A percentile compares a stretch with the other conserved stretches of the same genome.
Conservation (phyloP, 2,888 invertebrate species). For the Scaptodrosophila latifasciaeformis region DNA sequence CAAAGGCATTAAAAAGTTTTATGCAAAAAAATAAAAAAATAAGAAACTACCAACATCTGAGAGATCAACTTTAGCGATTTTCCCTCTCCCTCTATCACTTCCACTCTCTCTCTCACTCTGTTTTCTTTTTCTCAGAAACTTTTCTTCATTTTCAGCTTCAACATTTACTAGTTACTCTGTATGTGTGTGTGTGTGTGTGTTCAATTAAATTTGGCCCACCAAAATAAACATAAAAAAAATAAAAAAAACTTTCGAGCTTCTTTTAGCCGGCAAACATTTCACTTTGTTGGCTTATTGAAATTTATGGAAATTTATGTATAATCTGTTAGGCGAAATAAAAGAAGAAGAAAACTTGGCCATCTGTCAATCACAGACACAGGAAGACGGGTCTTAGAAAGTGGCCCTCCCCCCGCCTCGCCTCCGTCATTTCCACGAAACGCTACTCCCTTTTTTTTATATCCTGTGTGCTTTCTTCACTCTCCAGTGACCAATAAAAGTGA, state of each 20-base stretch:
- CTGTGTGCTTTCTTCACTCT: slow-evolving; percentile 43
- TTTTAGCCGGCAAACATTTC: slow-evolving; percentile 3
- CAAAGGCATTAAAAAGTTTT: slow-evolving; percentile 32
- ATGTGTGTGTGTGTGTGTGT: too few species aligned
- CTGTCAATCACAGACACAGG: slow-evolving; percentile 63
- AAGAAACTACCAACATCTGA: background rate
- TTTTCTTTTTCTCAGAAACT: too few species aligned
- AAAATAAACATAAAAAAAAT: slow-evolving; percentile 3
- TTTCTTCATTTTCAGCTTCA: too few species aligned
- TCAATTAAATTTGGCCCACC: too few species aligned
- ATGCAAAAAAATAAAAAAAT: slow-evolving; percentile 19
- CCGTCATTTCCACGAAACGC: too few species aligned
- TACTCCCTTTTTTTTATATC: too few species aligned
- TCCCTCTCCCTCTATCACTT: too few species aligned
- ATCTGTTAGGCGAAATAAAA: slow-evolving; percentile 35
- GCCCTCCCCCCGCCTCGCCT: background rate
- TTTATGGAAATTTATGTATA: slow-evolving; percentile 69
- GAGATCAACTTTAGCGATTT: too few species aligned
- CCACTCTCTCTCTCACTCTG: too few species aligned
- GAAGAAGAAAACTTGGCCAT: slow-evolving; percentile 47
- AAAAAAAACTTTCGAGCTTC: slow-evolving; percentile 1
- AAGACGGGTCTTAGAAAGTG: too few species aligned
- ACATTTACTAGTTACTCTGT: too few species aligned
- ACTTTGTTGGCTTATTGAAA: slow-evolving; percentile 60
- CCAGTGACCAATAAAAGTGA: slow-evolving; percentile 61